Evolutionary conservation across 92 coral and sea anemone species (phyloP), one percentile per base, ranked within the genome.

Genomic region (Bergia sp.): DNA sequence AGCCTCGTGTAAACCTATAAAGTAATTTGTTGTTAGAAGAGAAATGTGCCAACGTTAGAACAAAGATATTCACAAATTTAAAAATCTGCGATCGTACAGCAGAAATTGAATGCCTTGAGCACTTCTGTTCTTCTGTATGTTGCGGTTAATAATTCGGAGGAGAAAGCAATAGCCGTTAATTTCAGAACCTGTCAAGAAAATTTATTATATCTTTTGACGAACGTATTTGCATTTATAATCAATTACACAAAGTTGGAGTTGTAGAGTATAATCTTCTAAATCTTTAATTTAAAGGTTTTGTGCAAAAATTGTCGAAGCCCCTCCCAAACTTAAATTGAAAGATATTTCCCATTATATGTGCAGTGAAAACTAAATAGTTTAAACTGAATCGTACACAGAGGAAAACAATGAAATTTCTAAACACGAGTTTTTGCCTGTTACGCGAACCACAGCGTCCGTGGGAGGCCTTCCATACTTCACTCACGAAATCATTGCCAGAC

Each of bases 201-300:
- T 81, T 58, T 81, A 81, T 81, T 40, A 61, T 12, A 53, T 37
- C 50, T 81, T 37, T 81, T 81, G 72, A 37, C 5, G 42, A 57
- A 18, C 58, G 8, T 57, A 53, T 81, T 81, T 81, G 74, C 85
- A 61, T 53, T 81, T 58, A 37, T 57, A 81, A 81, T 58, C 61
- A 79, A 79, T 61, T 76, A 76, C 80, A 76, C 80, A 76, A 39
- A 76, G 85, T 16, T 61, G 45, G 43, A 55, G 50, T 10, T 29
- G 36, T 8, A 8, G 36, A 42, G 43, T 16, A 61, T 38, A 38
- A 61, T 37, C 42, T 81, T 42, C n/a, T 61, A 40, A 81, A 36
- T 16, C 45, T 38, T 37, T 15, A 37, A 23, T 37, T 81, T 57
- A 40, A 40, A 36, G 44, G 38, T 12, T 3, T 29, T 4, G 67